phyloP scores from a whole-genome alignment of 2,888 invertebrate species.

The Aradus depressus region DNA sequence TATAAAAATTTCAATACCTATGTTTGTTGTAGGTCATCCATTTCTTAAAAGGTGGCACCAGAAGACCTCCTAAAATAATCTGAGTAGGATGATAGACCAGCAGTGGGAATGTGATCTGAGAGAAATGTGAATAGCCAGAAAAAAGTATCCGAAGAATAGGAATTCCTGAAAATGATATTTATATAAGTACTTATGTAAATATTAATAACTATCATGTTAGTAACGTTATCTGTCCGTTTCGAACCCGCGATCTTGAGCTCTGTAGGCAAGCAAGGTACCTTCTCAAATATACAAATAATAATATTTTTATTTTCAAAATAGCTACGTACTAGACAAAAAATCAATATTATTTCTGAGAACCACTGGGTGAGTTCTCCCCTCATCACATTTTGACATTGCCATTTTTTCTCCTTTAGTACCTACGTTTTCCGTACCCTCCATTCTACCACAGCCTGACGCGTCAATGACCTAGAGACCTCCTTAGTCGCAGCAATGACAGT shows the following conservation, averaged over 20 bases:
- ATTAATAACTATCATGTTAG: not conserved
- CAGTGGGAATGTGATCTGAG: constrained; percentile 41
- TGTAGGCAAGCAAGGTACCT: too few species aligned
- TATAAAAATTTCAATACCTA: constrained; percentile 14
- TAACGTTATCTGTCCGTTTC: not conserved
- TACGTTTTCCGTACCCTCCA: too few species aligned
- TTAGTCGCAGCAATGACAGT: too few species aligned
- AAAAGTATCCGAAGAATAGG: constrained; percentile 43
- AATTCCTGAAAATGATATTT: constrained; percentile 36
- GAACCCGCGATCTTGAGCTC: not conserved
- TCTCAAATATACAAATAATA: too few species aligned
- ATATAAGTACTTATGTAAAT: not conserved
- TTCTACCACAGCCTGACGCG: too few species aligned
- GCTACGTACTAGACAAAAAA: too few species aligned
- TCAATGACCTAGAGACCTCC: too few species aligned
- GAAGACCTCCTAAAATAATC: constrained; percentile 41
- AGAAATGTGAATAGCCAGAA: constrained; percentile 42
- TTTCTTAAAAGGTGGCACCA: constrained; percentile 39
- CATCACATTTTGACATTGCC: too few species aligned
- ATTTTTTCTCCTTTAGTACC: too few species aligned
- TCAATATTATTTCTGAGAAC: too few species aligned
- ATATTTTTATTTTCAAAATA: too few species aligned
- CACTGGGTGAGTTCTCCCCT: too few species aligned
- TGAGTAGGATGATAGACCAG: constrained; percentile 44
- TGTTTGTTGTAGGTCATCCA: constrained; percentile 34